phyloP scores from a whole-genome alignment of 2,113 vertebrate species.

The Clinocottus analis region DNA sequence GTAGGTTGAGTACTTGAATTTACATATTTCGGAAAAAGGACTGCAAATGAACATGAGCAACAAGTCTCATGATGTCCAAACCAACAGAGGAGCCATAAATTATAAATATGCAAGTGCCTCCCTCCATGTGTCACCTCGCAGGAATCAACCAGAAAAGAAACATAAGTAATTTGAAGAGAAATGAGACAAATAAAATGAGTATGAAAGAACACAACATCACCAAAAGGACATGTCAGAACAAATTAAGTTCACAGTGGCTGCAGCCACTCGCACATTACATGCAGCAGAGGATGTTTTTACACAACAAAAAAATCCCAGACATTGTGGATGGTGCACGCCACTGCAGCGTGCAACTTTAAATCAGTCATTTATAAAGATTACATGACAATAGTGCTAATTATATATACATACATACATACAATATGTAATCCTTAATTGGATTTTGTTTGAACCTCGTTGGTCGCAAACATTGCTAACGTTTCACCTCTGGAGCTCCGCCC shows the following conservation, averaged over 20 bases:
- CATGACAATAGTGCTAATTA: background rate
- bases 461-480: background rate
- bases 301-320: background rate
- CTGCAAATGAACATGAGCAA: background rate
- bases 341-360: no score
- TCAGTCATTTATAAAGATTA: background rate
- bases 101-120: background rate
- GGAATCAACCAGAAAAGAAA: background rate
- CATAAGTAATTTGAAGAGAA: background rate
- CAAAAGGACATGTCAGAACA: background rate
- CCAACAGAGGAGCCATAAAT: background rate
- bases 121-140: background rate
- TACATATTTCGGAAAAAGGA: background rate
- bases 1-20: background rate
- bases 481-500: background rate
- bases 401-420: background rate
- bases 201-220: background rate
- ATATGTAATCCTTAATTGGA: background rate
- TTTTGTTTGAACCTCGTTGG: no score
- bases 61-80: background rate
- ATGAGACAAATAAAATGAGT: background rate
- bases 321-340: no score
- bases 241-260: background rate
- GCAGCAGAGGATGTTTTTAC: background rate
- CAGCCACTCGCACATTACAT: background rate